Evolutionary conservation across 2,797 vertebrate genomes (phyloP), one percentile per base, ranked within the genome.

Genomic region (Aldrovandia affinis): DNA sequence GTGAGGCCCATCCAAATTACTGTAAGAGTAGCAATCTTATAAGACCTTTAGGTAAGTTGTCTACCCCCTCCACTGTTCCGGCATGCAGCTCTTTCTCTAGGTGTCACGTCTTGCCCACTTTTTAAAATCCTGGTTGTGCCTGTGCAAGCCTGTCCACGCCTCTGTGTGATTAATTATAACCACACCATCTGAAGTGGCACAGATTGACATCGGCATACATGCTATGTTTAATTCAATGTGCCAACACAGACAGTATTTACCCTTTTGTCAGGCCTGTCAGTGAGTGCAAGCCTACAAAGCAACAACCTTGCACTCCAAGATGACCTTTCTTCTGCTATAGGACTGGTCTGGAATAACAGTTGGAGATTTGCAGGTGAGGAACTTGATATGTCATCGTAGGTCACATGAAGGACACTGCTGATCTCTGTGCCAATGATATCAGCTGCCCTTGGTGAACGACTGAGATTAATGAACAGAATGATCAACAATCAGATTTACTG

Each of bases 321-420:
- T 36, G 33, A 14, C 52, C 33, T 54, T 83, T 70, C 10, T 15
- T 70, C 10, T 39, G 30, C 33, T 22, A 20, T 39, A 18, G 30
- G 12, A 6, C 68, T 39, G 68, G 18, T 33, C 15, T 36, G 68
- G 68, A 83, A 75, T 75, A 83, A 42, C 52, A 42, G 50, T 77
- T 33, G 57, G 52, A 75, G 70, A 75, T 83, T 73, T 55, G 47
- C 44, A 68, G 63, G 52, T 70, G 6, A 30, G 63, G 68, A 70
- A 36, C 30, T 39, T 70, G 33, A 70, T 70, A 70, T 39, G 33
- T 36, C 68, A 70, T 39, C 28, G 30, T 30, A 65, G 63, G 63
- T n/a, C 28, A 33, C n/a, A 65, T 63, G 59, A 63, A 65, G 12
- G 28, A 65, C 12, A 10, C 63, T 25, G 3, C 15, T 70, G 68